Percentiles rank a stretch among this genome's conserved stretches.
Conservation (phyloP, 2,113 vertebrate genomes). For the Kryptolebias marmoratus region DNA sequence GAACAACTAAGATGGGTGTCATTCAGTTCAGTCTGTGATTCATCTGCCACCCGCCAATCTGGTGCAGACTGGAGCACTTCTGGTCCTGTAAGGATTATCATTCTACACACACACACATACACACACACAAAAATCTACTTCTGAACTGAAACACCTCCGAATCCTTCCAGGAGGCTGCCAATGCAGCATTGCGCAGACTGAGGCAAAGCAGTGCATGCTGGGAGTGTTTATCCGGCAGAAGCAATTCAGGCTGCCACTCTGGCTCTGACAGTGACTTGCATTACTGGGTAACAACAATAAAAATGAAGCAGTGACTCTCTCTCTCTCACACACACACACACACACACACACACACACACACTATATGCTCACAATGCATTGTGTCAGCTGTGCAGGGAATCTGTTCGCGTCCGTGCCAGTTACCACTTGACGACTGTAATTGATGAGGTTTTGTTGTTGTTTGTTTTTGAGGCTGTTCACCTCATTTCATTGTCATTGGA, state of each 20-base stretch:
- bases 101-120: constrained; percentile 41
- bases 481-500: constrained; percentile 29
- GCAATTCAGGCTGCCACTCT: constrained; percentile 72
- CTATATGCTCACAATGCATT: constrained; percentile 26
- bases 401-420: too few species aligned
- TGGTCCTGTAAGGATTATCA: constrained; percentile 52
- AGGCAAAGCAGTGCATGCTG: constrained; percentile 77
- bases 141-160: constrained; percentile 67
- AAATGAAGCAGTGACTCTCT: constrained; percentile 59
- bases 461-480: background rate
- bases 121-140: constrained; percentile 37
- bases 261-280: constrained; percentile 66
- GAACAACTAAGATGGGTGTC: constrained; percentile 9
- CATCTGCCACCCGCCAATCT: constrained; percentile 31
- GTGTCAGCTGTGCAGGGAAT: constrained; percentile 5
- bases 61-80: constrained; percentile 51
- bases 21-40: constrained; percentile 27
- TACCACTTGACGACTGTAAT: constrained; percentile 30
- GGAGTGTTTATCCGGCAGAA: constrained; percentile 75
- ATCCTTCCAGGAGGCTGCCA: constrained; percentile 70
- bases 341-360: background rate
- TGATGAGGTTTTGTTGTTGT: constrained; percentile 18
- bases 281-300: constrained; percentile 68
- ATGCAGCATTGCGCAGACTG: constrained; percentile 72
- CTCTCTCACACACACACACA: background rate